Base-by-base conservation (phyloP, 2,888 invertebrate genomes). In the Protophormia terraenovae region DNA sequence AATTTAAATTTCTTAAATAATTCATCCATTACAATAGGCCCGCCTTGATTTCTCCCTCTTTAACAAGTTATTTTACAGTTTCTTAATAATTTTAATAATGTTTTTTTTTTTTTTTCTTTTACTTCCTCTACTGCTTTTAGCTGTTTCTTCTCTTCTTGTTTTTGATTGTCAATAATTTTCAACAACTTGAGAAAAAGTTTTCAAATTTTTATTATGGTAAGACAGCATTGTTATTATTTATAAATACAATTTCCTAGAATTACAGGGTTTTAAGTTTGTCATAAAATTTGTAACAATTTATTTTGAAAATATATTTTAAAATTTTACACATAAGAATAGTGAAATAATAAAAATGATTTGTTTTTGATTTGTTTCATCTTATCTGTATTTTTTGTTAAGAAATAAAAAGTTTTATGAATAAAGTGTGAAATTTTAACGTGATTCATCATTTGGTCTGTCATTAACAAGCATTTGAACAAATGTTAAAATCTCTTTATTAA, bases 61-160 rank as follows among this genome's bases (percentile, higher is more conserved):
- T 27, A 58, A 14, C 27, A 69, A 27, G 8, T 69, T 12, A 66
- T 45, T 58, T 76, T 14, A 47, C 24, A 24, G 6, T 60, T 62
- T 75, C 62, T 62, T 60, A 12, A 24, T 47, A 78, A 69, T 60
- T 78, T 41, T 35, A 8, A 67, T 67, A 14, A 47, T 45, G n/a
- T 38, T 55, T 38, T 38, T 35, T 53, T 10, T 55, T 14, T 24
- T 24, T 7, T 16, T 67, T 32, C 19, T 35, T 35, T 22, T 3
- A 14, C 22, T 35, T 19, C 7, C 6, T 16, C 24, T 27, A 29
- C 2, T 10, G 16, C 16, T 58, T 58, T 53, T n/a, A 4, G 22
- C 24, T 14, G 41, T 41, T 41, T n/a, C 27, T 45, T 24, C 24
- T 45, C 4, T n/a, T 8, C 24, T 14, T n/a, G 3, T 24, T 38